phyloP scores from a whole-genome alignment of 2,113 vertebrate species.

The Candoia aspera region DNA sequence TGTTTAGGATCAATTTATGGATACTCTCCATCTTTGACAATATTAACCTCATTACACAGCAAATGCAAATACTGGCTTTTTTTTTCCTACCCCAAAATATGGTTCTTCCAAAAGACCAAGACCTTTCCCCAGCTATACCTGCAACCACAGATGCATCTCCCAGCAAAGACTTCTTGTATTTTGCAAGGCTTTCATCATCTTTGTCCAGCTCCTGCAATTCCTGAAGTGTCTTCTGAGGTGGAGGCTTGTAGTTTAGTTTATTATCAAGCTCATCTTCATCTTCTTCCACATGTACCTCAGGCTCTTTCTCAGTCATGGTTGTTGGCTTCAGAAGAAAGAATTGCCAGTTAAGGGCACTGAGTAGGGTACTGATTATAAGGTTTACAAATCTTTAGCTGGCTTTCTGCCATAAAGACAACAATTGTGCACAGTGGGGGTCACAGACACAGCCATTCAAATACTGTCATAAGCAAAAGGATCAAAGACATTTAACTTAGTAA shows the following conservation, averaged over 20 bases:
- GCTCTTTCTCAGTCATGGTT: conserved; percentile 77
- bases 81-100: background rate
- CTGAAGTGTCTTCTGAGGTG: conserved; percentile 80
- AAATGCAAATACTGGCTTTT: background rate
- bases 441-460: background rate
- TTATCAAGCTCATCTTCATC: conserved; percentile 78
- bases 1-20: background rate
- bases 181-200: conserved; percentile 80
- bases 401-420: rapidly evolving
- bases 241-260: conserved; percentile 82
- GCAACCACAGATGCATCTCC: conserved; percentile 77
- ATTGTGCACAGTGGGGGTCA: background rate
- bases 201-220: conserved; percentile 83
- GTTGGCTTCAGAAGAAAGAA: conserved; percentile 30
- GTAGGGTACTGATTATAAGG: rapidly evolving
- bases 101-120: background rate
- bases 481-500: background rate
- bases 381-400: rapidly evolving
- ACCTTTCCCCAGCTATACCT: conserved; percentile 64
- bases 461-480: rapidly evolving
- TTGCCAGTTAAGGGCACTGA: background rate
- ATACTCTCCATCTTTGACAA: background rate
- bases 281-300: conserved; percentile 73
- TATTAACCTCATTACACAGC: background rate
- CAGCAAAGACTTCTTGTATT: conserved; percentile 82